A percentile compares a stretch with the other conserved stretches of the same genome.
These are phyloP conservation scores for Misgurnus mizolepis DNA, from an alignment of 2,113 vertebrate species.

Conservation along the genomic window DNA sequence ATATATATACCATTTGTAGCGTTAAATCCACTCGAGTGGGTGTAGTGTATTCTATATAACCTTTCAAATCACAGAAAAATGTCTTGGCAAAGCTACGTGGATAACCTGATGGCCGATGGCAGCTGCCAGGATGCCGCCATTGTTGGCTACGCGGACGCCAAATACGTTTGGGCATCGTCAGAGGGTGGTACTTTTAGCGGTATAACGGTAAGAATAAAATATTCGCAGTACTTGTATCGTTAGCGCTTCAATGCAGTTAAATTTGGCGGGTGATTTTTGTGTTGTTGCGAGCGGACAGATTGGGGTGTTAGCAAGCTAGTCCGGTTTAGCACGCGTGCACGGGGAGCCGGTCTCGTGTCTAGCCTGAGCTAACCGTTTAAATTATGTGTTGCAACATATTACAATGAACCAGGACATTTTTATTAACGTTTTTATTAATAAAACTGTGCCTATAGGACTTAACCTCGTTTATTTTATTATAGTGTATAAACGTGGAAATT, in stretches of 20 bases:
- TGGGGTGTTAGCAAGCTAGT: conserved; percentile 34
- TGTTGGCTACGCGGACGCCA: conserved; percentile 84
- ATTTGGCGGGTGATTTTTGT: neutral
- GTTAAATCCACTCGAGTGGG: conserved; percentile 38
- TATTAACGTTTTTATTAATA: neutral
- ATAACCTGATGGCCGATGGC: conserved; percentile 87
- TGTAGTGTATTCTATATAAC: conserved; percentile 49
- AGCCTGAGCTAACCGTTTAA: neutral
- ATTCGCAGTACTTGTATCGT: neutral
- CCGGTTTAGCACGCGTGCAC: conserved; percentile 38
- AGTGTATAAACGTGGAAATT: neutral
- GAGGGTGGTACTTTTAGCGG: conserved; percentile 79
- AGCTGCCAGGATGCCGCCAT: conserved; percentile 87
- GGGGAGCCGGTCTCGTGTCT: conserved; percentile 34
- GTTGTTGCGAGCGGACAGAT: neutral
- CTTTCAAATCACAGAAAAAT: conserved; percentile 72
- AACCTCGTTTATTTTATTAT: neutral
- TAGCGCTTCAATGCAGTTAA: neutral
- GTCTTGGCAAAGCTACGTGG: conserved; percentile 88
- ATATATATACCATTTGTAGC: conserved; percentile 31
- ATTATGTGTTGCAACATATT: neutral
- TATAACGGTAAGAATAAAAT: conserved; percentile 75
- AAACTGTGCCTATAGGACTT: neutral
- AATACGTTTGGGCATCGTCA: conserved; percentile 83
- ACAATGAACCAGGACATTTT: neutral